Percentiles rank a stretch among this genome's conserved stretches.
Evolutionary conservation across 1,140 invertebrate species (phyloP).

Genomic region (Rhizoglyphus robini): DNA sequence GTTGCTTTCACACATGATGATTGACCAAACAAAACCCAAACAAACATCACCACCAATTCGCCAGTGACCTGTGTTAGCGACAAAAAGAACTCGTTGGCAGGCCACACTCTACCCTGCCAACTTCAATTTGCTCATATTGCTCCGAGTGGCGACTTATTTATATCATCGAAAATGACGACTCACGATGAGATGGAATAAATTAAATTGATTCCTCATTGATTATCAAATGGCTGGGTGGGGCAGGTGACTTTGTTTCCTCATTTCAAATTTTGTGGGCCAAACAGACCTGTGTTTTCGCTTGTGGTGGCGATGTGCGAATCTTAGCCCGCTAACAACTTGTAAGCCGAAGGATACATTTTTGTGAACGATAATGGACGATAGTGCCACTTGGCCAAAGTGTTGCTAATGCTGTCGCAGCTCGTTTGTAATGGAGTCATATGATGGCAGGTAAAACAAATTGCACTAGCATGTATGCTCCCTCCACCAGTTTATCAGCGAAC

Average conservation of each 20-base stretch:
- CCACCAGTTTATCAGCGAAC: neutral
- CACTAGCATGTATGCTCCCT: neutral
- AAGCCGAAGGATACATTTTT: too few species aligned
- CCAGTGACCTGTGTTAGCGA: neutral
- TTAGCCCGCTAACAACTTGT: too few species aligned
- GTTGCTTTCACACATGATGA: constrained; percentile 6
- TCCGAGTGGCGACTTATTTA: constrained; percentile 8
- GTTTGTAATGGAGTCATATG: neutral
- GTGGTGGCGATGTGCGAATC: too few species aligned
- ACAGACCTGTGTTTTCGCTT: too few species aligned
- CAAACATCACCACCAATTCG: neutral
- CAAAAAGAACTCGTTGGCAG: neutral
- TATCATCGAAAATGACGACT: constrained; percentile 4
- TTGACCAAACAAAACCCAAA: neutral
- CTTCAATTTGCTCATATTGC: neutral
- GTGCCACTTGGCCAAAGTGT: too few species aligned
- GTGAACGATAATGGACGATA: too few species aligned
- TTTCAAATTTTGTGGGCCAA: too few species aligned
- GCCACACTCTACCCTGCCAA: too few species aligned
- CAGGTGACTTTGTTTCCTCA: neutral
- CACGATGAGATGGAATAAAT: neutral
- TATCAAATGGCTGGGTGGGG: neutral
- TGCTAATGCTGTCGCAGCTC: neutral
- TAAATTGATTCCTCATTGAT: neutral
- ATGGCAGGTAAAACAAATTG: neutral